Percentiles rank a stretch among this genome's conserved stretches.
These are phyloP conservation scores for Rhingia campestris DNA, from an alignment of 2,888 invertebrate genomes.

Conservation along the genomic window DNA sequence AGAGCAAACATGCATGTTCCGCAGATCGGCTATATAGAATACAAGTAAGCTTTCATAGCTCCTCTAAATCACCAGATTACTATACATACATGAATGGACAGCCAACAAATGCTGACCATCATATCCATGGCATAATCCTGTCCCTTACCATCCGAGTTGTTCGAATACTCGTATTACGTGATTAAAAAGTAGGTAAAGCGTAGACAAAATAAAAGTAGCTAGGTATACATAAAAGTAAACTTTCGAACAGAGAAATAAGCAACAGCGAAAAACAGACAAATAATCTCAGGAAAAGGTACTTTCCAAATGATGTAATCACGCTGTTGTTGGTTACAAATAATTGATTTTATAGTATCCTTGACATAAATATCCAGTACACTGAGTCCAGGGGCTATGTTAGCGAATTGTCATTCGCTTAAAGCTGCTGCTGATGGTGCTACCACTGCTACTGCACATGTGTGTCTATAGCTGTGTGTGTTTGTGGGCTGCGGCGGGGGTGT, in stretches of 20 bases:
- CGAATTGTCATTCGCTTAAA: constrained; percentile 69
- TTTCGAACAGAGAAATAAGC: constrained; percentile 30
- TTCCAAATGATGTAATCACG: constrained; percentile 72
- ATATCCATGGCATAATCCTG: constrained; percentile 36
- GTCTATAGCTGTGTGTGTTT: constrained; percentile 34
- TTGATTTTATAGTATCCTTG: constrained; percentile 77
- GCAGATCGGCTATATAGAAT: no score
- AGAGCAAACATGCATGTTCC: no score
- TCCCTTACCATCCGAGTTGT: constrained; percentile 22
- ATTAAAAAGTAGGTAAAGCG: neutral
- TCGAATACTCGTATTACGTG: constrained; percentile 23
- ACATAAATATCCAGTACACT: constrained; percentile 75
- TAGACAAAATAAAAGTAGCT: neutral
- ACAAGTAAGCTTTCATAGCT: no score
- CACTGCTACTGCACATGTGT: constrained; percentile 47
- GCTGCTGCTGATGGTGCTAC: constrained; percentile 41
- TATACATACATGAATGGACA: neutral
- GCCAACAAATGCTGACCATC: constrained; percentile 32
- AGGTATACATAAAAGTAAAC: constrained; percentile 3
- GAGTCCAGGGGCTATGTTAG: constrained; percentile 69
- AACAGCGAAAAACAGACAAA: constrained; percentile 63
- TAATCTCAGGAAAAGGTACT: constrained; percentile 69
- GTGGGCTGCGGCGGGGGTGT: constrained; percentile 11
- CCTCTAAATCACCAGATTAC: no score
- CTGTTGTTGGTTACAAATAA: constrained; percentile 75